phyloP scores from a whole-genome alignment of 2,888 invertebrate species.

The Agriotes lineatus region DNA sequence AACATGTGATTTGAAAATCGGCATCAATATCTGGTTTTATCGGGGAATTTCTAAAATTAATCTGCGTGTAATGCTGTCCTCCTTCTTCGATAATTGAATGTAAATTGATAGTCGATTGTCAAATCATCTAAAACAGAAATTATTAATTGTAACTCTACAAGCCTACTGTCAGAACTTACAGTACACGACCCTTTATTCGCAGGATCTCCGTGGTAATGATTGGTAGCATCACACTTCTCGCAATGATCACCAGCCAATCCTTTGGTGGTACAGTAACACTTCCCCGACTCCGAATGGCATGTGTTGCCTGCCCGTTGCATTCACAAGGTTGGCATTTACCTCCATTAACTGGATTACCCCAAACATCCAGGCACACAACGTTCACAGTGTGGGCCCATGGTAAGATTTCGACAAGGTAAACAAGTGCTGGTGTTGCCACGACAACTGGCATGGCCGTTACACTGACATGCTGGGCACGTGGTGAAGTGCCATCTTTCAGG shows the following conservation, averaged over 20 bases:
- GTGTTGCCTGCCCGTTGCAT: slow-evolving; percentile 95
- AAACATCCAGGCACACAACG: slow-evolving; percentile 91
- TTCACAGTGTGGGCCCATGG: slow-evolving; percentile 89
- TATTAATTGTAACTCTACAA: too few relatives aligned
- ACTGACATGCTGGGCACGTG: slow-evolving; percentile 92
- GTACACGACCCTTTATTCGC: slow-evolving; percentile 92
- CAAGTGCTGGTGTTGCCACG: slow-evolving; percentile 77
- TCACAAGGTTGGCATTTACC: slow-evolving; percentile 92
- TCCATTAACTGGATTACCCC: slow-evolving; percentile 95
- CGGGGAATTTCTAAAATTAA: slow-evolving; percentile 96
- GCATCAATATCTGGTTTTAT: slow-evolving; percentile 93
- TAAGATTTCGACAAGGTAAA: slow-evolving; percentile 87
- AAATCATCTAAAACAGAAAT: slow-evolving; percentile 83
- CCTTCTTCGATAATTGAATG: slow-evolving; percentile 97
- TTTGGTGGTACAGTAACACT: slow-evolving; percentile 97
- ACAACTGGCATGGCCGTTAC: slow-evolving; percentile 95
- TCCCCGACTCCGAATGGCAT: slow-evolving; percentile 93
- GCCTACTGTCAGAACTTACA: slow-evolving; percentile 94
- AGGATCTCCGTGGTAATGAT: slow-evolving; percentile 95
- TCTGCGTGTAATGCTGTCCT: slow-evolving; percentile 95
- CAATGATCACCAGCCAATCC: slow-evolving; percentile 95
- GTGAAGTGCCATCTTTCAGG: slow-evolving; percentile 92
- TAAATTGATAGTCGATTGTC: slow-evolving; percentile 98
- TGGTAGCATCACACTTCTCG: slow-evolving; percentile 94
- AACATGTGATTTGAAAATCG: slow-evolving; percentile 90